A percentile compares a stretch with the other conserved stretches of the same genome.
These are phyloP conservation scores for Diaperis boleti DNA, from an alignment of 2,888 invertebrate species.

Conservation along the genomic window DNA sequence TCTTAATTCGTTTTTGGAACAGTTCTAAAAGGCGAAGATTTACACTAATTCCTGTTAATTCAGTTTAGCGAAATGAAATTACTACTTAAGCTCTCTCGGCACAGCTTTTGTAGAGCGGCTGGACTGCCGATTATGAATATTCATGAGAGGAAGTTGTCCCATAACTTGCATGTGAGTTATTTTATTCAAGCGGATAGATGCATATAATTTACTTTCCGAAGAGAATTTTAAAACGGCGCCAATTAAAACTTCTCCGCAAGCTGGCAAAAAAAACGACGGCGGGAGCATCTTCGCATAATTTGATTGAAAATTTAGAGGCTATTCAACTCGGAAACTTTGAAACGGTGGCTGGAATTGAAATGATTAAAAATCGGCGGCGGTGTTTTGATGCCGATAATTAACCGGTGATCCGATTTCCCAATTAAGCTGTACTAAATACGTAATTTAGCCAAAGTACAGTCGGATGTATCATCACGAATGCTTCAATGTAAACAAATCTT, in stretches of 20 bases:
- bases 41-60: slow-evolving; percentile 53
- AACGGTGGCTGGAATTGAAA: background rate
- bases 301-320: slow-evolving; percentile 32
- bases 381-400: background rate
- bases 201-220: slow-evolving; percentile 41
- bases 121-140: slow-evolving; percentile 52
- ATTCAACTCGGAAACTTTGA: slow-evolving; percentile 7
- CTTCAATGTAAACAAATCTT: too few relatives aligned
- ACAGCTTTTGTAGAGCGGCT: slow-evolving; percentile 53
- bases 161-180: slow-evolving; percentile 49
- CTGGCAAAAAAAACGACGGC: slow-evolving; percentile 8
- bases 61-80: slow-evolving; percentile 55
- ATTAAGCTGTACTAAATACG: too few relatives aligned
- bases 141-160: slow-evolving; percentile 53
- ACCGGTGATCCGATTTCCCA: background rate
- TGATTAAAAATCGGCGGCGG: slow-evolving; percentile 27
- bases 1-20: slow-evolving; percentile 34
- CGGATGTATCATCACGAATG: too few relatives aligned
- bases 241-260: slow-evolving; percentile 46
- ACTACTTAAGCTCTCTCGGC: slow-evolving; percentile 55
- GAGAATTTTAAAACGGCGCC: slow-evolving; percentile 49
- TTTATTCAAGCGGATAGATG: slow-evolving; percentile 51
- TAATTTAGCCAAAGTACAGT: too few relatives aligned
- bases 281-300: slow-evolving; percentile 24
- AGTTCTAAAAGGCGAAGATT: slow-evolving; percentile 48